These are phyloP conservation scores for Megaceryle torquata DNA, from an alignment of 2,113 vertebrate species.

Conservation along the genomic window DNA sequence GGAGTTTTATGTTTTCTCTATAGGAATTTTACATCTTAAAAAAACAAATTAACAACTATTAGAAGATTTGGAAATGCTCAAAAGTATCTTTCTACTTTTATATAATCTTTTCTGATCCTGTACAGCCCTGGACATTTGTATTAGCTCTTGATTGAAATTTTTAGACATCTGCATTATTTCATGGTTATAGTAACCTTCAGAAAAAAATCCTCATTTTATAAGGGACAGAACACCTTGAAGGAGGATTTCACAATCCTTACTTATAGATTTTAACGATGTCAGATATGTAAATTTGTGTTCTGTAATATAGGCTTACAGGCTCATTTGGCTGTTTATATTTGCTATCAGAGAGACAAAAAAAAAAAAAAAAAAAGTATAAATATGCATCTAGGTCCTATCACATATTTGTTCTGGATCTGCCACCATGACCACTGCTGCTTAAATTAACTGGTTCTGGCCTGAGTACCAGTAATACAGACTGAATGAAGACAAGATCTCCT, in stretches of 20 bases:
- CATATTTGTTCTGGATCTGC: neutral
- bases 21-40: neutral
- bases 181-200: neutral
- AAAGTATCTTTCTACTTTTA: neutral
- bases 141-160: neutral
- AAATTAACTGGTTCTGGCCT: neutral
- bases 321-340: neutral
- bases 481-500: neutral
- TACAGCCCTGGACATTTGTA: neutral
- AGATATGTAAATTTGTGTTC: neutral
- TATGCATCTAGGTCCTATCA: neutral
- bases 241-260: neutral
- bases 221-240: neutral
- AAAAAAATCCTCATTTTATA: neutral
- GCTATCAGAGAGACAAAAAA: neutral
- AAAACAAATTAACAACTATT: neutral
- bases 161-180: neutral
- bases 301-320: neutral
- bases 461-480: neutral
- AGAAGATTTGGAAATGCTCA: neutral
- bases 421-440: neutral
- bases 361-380: neutral
- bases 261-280: neutral
- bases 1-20: neutral
- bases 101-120: neutral